Evolutionary conservation across 2,113 vertebrate genomes (phyloP).

Genomic region (Prunella himalayana): DNA sequence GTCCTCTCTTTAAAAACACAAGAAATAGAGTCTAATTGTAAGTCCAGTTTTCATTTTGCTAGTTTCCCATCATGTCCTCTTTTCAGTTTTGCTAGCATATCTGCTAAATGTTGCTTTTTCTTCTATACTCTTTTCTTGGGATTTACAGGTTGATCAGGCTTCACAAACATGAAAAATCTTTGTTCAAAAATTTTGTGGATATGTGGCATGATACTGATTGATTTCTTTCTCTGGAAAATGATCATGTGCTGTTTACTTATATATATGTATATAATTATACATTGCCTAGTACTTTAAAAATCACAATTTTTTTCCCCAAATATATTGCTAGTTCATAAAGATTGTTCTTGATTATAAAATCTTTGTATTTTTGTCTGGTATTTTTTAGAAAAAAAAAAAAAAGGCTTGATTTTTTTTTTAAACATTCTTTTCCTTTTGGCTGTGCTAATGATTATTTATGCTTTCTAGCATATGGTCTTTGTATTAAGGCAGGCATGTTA

Average conservation of each 20-base stretch:
- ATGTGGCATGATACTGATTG: background rate
- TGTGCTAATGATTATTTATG: background rate
- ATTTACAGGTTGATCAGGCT: background rate
- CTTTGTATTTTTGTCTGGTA: background rate
- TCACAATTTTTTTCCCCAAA: rapidly evolving
- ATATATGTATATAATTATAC: background rate
- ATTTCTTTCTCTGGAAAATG: constrained; percentile 11
- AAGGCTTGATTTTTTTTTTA: background rate
- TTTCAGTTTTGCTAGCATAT: background rate
- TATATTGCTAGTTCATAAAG: background rate
- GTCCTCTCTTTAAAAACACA: background rate
- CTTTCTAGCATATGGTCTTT: background rate
- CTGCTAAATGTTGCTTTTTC: background rate
- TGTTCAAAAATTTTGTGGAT: background rate
- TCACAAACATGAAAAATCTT: background rate
- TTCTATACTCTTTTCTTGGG: background rate
- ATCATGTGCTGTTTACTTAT: background rate
- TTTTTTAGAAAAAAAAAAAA: background rate
- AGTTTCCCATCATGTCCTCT: background rate
- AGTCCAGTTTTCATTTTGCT: background rate
- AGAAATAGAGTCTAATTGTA: background rate
- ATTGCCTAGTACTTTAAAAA: background rate
- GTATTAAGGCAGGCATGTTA: background rate
- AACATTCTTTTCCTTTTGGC: background rate
- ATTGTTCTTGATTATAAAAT: background rate